Conservation (phyloP, 2,113 vertebrate genomes). For the Ciconia boyciana region DNA sequence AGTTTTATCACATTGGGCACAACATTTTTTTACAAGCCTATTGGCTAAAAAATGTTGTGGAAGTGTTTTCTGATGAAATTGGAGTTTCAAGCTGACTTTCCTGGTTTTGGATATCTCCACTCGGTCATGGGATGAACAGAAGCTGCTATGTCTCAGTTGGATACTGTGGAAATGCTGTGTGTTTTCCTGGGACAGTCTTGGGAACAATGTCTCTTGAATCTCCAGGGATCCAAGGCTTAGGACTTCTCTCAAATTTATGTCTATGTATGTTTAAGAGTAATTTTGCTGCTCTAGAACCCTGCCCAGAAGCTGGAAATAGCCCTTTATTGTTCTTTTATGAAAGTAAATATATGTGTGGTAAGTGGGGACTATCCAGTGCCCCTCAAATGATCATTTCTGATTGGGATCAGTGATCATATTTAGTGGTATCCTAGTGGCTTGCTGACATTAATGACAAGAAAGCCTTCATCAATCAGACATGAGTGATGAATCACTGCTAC, state of each 20-base stretch:
- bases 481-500: neutral
- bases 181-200: neutral
- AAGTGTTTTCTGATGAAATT: neutral
- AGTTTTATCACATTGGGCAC: neutral
- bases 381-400: neutral
- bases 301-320: neutral
- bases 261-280: neutral
- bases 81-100: neutral
- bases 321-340: neutral
- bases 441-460: constrained; percentile 20
- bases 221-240: neutral
- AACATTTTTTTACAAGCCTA: neutral
- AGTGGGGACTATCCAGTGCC: neutral
- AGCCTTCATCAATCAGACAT: neutral
- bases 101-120: neutral
- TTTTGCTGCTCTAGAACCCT: neutral
- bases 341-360: neutral
- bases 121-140: neutral
- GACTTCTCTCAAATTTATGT: neutral
- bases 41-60: neutral
- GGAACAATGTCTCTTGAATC: neutral
- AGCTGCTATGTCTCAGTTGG: neutral
- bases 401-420: neutral
- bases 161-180: neutral
- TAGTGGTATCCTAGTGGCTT: neutral